Evolutionary conservation across 2,797 vertebrate species (phyloP), one percentile per base, ranked within the genome.

Genomic region (Crypturellus tataupa): DNA sequence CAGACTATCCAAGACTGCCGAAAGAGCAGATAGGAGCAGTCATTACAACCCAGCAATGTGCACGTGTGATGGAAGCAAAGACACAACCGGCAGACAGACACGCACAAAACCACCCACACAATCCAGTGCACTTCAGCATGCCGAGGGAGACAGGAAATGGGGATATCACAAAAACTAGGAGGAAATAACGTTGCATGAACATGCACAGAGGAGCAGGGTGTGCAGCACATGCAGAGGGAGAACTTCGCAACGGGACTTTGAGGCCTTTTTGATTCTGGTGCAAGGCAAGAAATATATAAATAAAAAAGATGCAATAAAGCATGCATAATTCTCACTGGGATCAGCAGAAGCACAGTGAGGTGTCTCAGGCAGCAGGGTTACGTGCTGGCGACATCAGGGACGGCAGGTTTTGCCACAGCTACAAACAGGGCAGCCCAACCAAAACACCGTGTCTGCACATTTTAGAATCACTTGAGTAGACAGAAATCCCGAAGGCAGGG

Each of bases 271-370:
- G 89, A 85, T 91, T 89, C 82, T 3, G 49, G 40, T 64, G 77
- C 56, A 85, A 87, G 82, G 91, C 72, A 92, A 63, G 89, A 77
- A 65, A 80, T 92, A 72, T 85, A 91, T 37, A 87, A 87, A 80
- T 85, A 63, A 78, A 59, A 33, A 82, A 77, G 47, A 70, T 7
- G 58, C 55, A 81, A 78, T 62, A 85, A 91, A 92, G 87, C 80
- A 67, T 44, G 73, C 59, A 35, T 5, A 68, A 78, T 65, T 91
- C 91, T 89, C 49, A 20, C 25, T 10, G 23, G 69, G 94, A 80
- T 94, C 89, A 94, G 96, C 93, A 95, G 73, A 94, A 93, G 68
- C 0, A 2, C 53, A 42, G 69, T 68, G 86, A 75, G 91, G 81
- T 0, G 13, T 2, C 62, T 58, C 4, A 2, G 10, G 67, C 37